Conservation (phyloP, 64 coral and sea anemone genomes). For the Montipora efflorescens region DNA sequence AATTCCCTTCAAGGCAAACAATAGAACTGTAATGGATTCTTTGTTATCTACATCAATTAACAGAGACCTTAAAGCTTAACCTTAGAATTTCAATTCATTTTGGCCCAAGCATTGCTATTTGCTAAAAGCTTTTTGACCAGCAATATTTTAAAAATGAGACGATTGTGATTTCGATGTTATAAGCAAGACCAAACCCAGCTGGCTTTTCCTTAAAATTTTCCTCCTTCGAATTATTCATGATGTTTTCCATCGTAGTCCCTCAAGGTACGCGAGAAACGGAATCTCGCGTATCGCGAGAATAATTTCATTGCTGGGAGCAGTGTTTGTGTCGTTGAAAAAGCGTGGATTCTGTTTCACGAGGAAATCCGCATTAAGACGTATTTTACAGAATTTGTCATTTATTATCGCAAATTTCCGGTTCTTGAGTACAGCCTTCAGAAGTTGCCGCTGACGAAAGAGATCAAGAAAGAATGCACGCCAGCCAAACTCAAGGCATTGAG, state of each 20-base stretch:
- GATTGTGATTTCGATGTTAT: background rate
- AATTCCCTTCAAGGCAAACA: too few relatives aligned
- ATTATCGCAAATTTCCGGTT: too few relatives aligned
- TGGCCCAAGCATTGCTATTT: background rate
- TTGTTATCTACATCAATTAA: slow-evolving; percentile 41
- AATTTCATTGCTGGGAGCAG: too few relatives aligned
- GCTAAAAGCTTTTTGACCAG: slow-evolving; percentile 46
- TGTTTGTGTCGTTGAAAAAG: too few relatives aligned
- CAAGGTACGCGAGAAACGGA: too few relatives aligned
- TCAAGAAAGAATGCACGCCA: too few relatives aligned
- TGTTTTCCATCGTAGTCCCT: too few relatives aligned
- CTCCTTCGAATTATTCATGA: background rate
- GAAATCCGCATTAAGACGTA: background rate
- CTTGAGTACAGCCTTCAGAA: too few relatives aligned
- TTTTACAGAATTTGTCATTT: background rate
- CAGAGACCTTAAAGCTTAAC: slow-evolving; percentile 18
- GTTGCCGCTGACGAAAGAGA: too few relatives aligned
- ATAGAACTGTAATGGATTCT: background rate
- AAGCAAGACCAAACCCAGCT: background rate
- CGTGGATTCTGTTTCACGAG: background rate
- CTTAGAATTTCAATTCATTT: background rate
- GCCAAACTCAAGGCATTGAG: too few relatives aligned
- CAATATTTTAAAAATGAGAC: background rate
- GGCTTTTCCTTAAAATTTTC: background rate
- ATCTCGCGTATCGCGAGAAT: too few relatives aligned